Conservation (phyloP, 2,113 vertebrate genomes). For the Antigone vipio region DNA sequence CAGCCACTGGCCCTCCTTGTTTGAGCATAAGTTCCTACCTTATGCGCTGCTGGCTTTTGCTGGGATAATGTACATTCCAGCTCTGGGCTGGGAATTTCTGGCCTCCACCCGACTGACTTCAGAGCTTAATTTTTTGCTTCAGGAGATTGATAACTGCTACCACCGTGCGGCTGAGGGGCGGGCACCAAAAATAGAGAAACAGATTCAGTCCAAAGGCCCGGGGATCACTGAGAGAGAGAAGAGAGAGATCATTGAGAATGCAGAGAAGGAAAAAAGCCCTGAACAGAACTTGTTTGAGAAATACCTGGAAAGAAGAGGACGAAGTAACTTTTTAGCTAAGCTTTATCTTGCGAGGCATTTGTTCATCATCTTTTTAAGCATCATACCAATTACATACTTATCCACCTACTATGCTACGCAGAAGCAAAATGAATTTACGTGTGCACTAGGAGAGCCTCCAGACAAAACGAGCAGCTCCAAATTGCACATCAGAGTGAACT, state of each 20-base stretch:
- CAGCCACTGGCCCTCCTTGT: conserved; percentile 90
- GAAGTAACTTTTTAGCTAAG: conserved; percentile 97
- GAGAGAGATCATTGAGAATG: conserved; percentile 97
- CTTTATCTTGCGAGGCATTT: conserved; percentile 92
- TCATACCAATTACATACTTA: conserved; percentile 93
- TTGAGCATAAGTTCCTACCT: conserved; percentile 98
- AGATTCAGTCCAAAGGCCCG: conserved; percentile 98
- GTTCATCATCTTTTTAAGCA: conserved; percentile 96
- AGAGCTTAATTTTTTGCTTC: conserved; percentile 98
- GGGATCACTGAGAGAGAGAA: conserved; percentile 93
- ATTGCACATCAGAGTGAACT: conserved; percentile 87
- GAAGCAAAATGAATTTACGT: conserved; percentile 97
- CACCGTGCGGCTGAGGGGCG: conserved; percentile 96
- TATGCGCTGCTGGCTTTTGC: conserved; percentile 97
- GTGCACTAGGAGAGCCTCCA: conserved; percentile 88
- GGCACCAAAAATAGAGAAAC: conserved; percentile 98
- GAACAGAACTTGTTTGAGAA: conserved; percentile 99
- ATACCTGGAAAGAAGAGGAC: conserved; percentile 92
- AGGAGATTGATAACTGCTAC: conserved; percentile 99
- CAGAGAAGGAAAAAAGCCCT: conserved; percentile 97
- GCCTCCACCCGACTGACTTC: conserved; percentile 97
- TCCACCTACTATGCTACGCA: conserved; percentile 94
- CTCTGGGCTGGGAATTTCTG: conserved; percentile 95
- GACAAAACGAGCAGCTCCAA: conserved; percentile 85
- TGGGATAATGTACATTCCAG: conserved; percentile 98